A percentile compares a stretch with the other conserved stretches of the same genome.
phyloP scores from a whole-genome alignment of 1,140 invertebrate species.

The Odontomachus brunneus region DNA sequence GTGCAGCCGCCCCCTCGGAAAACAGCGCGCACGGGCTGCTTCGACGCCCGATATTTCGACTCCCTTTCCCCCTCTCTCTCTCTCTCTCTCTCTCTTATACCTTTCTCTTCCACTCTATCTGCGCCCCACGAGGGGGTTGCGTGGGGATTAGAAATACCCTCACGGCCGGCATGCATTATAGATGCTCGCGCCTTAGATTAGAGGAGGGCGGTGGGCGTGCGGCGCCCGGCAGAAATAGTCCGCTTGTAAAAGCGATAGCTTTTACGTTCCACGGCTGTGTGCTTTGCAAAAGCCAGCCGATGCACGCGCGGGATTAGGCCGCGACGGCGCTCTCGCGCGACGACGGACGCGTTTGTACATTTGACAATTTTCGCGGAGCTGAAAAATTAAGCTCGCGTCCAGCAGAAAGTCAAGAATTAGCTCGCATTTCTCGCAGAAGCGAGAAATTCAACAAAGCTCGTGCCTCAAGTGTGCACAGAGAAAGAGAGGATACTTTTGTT shows the following conservation, averaged over 20 bases:
- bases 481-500: too few relatives aligned
- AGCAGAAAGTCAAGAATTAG: too few relatives aligned
- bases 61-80: too few relatives aligned
- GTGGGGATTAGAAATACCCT: conserved; percentile 70
- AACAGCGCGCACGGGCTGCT: conserved; percentile 53
- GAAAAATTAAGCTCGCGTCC: too few relatives aligned
- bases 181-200: conserved; percentile 67
- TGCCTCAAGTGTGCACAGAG: too few relatives aligned
- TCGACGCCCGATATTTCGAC: conserved; percentile 66
- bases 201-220: conserved; percentile 53
- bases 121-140: conserved; percentile 20
- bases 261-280: conserved; percentile 42
- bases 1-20: conserved; percentile 61
- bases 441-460: too few relatives aligned
- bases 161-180: conserved; percentile 70
- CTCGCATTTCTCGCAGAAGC: too few relatives aligned
- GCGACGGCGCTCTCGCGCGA: neutral
- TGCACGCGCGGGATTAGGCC: conserved; percentile 34
- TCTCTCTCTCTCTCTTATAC: too few relatives aligned
- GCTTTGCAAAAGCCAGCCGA: conserved; percentile 32
- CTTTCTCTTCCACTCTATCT: too few relatives aligned
- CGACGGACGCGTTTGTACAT: neutral
- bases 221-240: conserved; percentile 62
- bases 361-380: too few relatives aligned
- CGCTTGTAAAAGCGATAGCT: conserved; percentile 64